A percentile compares a stretch with the other conserved stretches of the same genome.
phyloP scores from a whole-genome alignment of 92 coral and sea anemone species.

The Paramuricea clavata region DNA sequence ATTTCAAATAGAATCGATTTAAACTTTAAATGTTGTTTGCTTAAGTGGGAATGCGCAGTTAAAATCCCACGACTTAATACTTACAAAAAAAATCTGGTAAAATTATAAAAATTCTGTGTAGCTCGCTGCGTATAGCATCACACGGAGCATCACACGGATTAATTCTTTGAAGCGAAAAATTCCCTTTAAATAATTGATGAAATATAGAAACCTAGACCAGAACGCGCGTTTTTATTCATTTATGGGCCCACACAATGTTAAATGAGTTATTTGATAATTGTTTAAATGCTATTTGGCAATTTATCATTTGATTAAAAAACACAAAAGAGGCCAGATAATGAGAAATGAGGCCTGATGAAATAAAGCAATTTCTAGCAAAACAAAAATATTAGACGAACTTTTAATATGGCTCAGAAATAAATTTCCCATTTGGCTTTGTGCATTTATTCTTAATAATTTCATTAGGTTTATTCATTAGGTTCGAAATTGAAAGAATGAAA shows the following conservation, averaged over 20 bases:
- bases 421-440: neutral
- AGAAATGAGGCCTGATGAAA: slow-evolving; percentile 11
- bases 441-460: neutral
- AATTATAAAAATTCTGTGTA: too few species aligned
- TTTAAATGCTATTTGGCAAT: slow-evolving; percentile 46
- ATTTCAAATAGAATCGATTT: slow-evolving; percentile 39
- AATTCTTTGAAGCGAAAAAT: neutral
- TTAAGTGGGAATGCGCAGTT: neutral
- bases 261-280: slow-evolving; percentile 30
- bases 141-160: neutral
- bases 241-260: slow-evolving; percentile 13
- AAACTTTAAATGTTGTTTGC: slow-evolving; percentile 17
- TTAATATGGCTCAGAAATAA: neutral
- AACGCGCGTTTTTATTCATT: too few species aligned
- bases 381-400: neutral
- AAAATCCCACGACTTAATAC: neutral
- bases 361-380: neutral
- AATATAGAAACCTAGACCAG: neutral
- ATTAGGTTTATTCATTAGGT: too few species aligned
- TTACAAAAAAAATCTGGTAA: neutral
- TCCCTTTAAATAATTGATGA: neutral
- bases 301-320: slow-evolving; percentile 38
- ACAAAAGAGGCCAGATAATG: slow-evolving; percentile 33
- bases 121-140: too few species aligned
- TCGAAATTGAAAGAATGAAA: neutral